phyloP scores from a whole-genome alignment of 2,888 invertebrate species.

The Drosophila meridionalis region DNA sequence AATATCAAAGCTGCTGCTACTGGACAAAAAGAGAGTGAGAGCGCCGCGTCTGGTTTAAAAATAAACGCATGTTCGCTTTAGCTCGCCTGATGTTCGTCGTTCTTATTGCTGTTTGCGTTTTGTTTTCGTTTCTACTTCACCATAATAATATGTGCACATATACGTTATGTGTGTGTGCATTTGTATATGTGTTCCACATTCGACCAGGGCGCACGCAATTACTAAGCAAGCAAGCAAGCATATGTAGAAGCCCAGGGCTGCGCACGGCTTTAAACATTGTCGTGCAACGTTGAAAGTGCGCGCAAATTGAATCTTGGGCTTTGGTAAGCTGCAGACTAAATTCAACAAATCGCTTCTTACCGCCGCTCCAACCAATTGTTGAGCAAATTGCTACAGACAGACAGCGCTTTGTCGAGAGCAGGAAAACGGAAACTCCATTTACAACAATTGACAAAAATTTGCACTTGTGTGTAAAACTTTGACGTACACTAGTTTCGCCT shows the following conservation, averaged over 20 bases:
- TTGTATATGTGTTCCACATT: conserved; percentile 25
- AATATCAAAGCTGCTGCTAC: conserved; percentile 41
- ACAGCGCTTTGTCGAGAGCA: conserved; percentile 33
- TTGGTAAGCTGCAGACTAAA: conserved; percentile 30
- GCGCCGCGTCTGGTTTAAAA: conserved; percentile 47
- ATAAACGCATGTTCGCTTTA: conserved; percentile 51
- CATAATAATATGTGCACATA: conserved; percentile 19
- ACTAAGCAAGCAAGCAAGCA: conserved; percentile 11
- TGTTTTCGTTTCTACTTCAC: conserved; percentile 59
- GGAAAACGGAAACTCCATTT: conserved; percentile 69
- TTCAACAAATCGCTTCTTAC: conserved; percentile 40
- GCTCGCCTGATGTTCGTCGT: conserved; percentile 48
- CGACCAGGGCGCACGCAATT: conserved; percentile 43
- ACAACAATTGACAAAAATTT: conserved; percentile 76
- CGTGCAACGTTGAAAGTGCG: conserved; percentile 39
- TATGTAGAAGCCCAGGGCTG: conserved; percentile 38
- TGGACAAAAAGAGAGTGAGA: conserved; percentile 29
- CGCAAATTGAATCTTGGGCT: conserved; percentile 48
- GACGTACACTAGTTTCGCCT: conserved; percentile 20
- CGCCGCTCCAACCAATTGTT: conserved; percentile 39
- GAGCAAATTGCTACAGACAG: conserved; percentile 47
- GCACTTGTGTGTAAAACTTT: conserved; percentile 72
- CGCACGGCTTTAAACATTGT: conserved; percentile 1
- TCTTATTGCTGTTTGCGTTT: conserved; percentile 51
- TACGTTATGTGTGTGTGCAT: background rate